Conservation (phyloP, 2,113 vertebrate genomes). For the Danionella cerebrum region DNA sequence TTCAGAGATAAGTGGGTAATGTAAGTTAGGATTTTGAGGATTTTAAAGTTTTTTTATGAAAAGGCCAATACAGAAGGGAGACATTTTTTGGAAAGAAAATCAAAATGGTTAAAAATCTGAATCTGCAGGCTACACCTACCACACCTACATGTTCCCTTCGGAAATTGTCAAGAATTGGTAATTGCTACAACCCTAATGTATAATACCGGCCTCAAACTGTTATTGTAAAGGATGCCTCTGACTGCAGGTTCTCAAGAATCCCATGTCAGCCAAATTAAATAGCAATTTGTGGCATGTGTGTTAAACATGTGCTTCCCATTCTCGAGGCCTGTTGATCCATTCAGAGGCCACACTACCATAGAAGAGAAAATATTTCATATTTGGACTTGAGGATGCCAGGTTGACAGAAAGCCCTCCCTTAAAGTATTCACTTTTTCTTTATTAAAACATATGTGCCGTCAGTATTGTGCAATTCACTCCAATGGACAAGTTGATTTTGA, state of each 20-base stretch:
- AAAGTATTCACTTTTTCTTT: slow-evolving; percentile 65
- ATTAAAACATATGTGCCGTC: slow-evolving; percentile 67
- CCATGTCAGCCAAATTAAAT: slow-evolving; percentile 54
- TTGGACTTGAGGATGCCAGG: slow-evolving; percentile 50
- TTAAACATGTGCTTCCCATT: slow-evolving; percentile 72
- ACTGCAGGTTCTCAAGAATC: slow-evolving; percentile 38
- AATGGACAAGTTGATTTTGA: no score
- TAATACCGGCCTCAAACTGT: slow-evolving; percentile 44
- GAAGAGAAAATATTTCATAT: slow-evolving; percentile 64
- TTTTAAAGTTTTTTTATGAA: no score
- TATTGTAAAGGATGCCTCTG: slow-evolving; percentile 40
- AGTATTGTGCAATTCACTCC: slow-evolving; percentile 61
- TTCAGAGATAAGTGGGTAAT: no score
- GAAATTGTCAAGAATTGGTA: no score
- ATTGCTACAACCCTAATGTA: no score
- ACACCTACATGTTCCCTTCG: no score
- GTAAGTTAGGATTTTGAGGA: no score
- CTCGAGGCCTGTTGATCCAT: slow-evolving; percentile 43
- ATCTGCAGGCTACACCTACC: no score
- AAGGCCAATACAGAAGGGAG: no score
- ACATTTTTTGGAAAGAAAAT: no score
- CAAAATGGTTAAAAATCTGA: no score
- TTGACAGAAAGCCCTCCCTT: slow-evolving; percentile 43
- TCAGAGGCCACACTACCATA: slow-evolving; percentile 65
- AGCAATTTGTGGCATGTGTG: slow-evolving; percentile 54